Percentiles rank a stretch among this genome's conserved stretches.
Evolutionary conservation across 1,140 invertebrate species (phyloP).

Genomic region (Pseudomyrmex flavicornis): DNA sequence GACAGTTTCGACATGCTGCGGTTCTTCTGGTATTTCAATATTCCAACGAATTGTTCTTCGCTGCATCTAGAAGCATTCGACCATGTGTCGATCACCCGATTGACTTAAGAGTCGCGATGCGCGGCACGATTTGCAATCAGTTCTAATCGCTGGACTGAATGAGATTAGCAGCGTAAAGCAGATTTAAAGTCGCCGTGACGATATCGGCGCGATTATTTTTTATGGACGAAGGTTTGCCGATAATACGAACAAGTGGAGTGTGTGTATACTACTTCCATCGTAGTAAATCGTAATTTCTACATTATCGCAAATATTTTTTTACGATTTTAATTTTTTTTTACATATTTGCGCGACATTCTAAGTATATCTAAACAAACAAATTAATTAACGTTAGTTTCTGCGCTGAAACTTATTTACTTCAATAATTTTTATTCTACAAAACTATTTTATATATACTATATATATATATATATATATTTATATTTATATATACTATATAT

Average conservation of each 20-base stretch:
- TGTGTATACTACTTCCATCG: conserved; percentile 18
- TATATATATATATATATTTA: too few relatives aligned
- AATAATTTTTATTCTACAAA: too few relatives aligned
- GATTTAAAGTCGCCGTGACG: conserved; percentile 57
- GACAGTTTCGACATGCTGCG: conserved; percentile 81
- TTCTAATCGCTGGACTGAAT: conserved; percentile 52
- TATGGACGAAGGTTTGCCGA: conserved; percentile 56
- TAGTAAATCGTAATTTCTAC: neutral
- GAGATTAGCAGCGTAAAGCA: conserved; percentile 54
- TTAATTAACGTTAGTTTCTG: too few relatives aligned
- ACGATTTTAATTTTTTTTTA: neutral
- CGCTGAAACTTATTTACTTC: too few relatives aligned
- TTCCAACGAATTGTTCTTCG: conserved; percentile 85
- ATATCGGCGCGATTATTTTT: conserved; percentile 70
- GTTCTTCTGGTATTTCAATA: conserved; percentile 83
- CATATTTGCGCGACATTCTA: neutral
- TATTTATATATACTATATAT: too few relatives aligned
- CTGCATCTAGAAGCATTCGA: conserved; percentile 70
- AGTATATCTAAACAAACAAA: too few relatives aligned
- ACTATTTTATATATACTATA: too few relatives aligned
- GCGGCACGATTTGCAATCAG: conserved; percentile 18
- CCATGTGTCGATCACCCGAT: neutral
- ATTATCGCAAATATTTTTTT: conserved; percentile 17
- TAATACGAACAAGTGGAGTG: conserved; percentile 49
- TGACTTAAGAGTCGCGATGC: conserved; percentile 1